phyloP scores from a whole-genome alignment of 1,140 invertebrate genomes.

The Drosophila busckii region DNA sequence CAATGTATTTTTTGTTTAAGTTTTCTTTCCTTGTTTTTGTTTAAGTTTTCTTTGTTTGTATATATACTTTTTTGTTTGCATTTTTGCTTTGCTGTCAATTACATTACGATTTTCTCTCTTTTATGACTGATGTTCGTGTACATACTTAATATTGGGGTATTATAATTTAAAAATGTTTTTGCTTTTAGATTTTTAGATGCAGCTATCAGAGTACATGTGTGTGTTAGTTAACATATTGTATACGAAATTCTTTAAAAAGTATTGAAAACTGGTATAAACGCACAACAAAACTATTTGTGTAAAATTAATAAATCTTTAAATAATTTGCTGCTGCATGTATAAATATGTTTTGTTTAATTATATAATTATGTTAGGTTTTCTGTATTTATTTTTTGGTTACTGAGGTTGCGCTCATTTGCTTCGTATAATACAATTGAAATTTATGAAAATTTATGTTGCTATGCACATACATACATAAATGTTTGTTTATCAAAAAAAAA shows the following conservation, averaged over 20 bases:
- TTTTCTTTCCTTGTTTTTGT: conserved; percentile 52
- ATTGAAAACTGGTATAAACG: conserved; percentile 27
- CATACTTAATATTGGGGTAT: conserved; percentile 43
- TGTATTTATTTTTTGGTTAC: conserved; percentile 11
- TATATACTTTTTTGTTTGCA: conserved; percentile 46
- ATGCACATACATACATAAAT: conserved; percentile 24
- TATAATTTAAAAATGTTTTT: no score
- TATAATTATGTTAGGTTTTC: conserved; percentile 15
- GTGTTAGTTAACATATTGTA: conserved; percentile 15
- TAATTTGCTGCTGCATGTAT: conserved; percentile 12
- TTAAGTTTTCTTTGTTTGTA: conserved; percentile 57
- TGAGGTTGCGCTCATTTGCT: no score
- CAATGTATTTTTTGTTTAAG: conserved; percentile 54
- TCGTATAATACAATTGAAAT: conserved; percentile 46
- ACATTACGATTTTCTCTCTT: conserved; percentile 40
- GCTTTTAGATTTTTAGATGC: conserved; percentile 29
- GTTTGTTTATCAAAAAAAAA: conserved; percentile 21
- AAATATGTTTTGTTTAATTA: conserved; percentile 21
- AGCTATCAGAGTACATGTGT: not conserved
- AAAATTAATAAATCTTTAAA: conserved; percentile 27
- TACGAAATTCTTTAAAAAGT: conserved; percentile 27
- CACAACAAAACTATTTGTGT: conserved; percentile 29
- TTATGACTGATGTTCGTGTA: conserved; percentile 39
- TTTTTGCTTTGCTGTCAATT: conserved; percentile 63
- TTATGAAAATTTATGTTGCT: conserved; percentile 25